Conservation (phyloP, 2,113 vertebrate species). For the Phaetusa simplex region DNA sequence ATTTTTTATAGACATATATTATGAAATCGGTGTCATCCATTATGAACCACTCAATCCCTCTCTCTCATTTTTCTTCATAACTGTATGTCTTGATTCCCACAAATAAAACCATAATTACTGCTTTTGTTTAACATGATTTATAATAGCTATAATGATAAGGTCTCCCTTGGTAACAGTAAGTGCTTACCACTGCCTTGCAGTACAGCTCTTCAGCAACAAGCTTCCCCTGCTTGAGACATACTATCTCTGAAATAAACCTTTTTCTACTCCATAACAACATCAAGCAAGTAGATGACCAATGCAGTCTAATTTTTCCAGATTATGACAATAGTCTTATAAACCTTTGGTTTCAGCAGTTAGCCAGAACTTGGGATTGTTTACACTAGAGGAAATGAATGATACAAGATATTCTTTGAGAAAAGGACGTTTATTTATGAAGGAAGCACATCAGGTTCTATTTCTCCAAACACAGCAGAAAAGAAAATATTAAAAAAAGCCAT, state of each 20-base stretch:
- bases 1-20: not conserved
- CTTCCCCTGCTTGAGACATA: not conserved
- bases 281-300: not conserved
- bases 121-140: slow-evolving; percentile 35
- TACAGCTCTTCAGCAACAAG: not conserved
- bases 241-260: not conserved
- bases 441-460: not conserved
- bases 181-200: not conserved
- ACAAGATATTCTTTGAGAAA: not conserved
- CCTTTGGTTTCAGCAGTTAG: not conserved
- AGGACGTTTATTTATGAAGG: not conserved
- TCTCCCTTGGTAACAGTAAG: not conserved
- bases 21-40: not conserved
- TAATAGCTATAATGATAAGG: not conserved
- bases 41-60: not conserved
- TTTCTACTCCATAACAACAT: not conserved
- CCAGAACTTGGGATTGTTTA: not conserved
- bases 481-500: not conserved
- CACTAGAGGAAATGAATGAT: not conserved
- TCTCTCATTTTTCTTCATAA: slow-evolving; percentile 29
- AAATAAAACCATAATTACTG: slow-evolving; percentile 30
- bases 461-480: not conserved
- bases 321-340: not conserved
- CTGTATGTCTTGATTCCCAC: not conserved
- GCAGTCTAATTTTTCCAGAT: not conserved